These are phyloP conservation scores for Caenorhabditis latens DNA, from an alignment of 1,140 invertebrate species.

Conservation along the genomic window DNA sequence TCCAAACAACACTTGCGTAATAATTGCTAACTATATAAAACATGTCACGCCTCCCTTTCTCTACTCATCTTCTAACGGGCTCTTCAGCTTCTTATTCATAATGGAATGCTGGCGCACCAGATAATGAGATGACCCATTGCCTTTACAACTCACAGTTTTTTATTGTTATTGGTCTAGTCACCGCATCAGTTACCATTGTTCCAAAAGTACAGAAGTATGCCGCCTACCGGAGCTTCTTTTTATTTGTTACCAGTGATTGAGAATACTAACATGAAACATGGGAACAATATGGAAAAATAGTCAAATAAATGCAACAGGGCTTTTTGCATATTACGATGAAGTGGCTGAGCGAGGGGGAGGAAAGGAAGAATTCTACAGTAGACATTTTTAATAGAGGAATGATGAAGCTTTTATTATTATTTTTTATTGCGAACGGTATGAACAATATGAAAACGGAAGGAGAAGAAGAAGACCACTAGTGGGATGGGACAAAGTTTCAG, in stretches of 20 bases:
- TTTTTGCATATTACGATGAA: not conserved
- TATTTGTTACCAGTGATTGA: not conserved
- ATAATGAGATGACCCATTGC: constrained; percentile 51
- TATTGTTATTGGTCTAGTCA: not conserved
- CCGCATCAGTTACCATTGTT: not conserved
- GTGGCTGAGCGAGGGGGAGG: not conserved
- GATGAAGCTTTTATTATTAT: constrained; percentile 24
- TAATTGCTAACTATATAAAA: constrained; percentile 56
- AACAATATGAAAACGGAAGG: constrained; percentile 1
- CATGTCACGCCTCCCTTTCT: constrained; percentile 27
- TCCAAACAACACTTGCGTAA: constrained; percentile 55
- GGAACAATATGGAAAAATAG: not conserved
- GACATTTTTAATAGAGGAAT: constrained; percentile 50
- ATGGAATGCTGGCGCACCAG: constrained; percentile 26
- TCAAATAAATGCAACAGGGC: not conserved
- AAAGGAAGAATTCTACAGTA: not conserved
- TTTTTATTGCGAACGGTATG: constrained; percentile 14
- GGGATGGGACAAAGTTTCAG: not conserved
- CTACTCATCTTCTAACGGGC: constrained; percentile 9
- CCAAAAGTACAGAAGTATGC: not conserved
- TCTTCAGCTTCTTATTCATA: not conserved
- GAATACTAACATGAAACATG: not conserved
- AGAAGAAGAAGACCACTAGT: not conserved
- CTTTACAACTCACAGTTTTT: not conserved
- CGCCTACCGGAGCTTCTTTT: constrained; percentile 48